Conservation (phyloP, 2,113 vertebrate genomes). For the Sorex araneus region DNA sequence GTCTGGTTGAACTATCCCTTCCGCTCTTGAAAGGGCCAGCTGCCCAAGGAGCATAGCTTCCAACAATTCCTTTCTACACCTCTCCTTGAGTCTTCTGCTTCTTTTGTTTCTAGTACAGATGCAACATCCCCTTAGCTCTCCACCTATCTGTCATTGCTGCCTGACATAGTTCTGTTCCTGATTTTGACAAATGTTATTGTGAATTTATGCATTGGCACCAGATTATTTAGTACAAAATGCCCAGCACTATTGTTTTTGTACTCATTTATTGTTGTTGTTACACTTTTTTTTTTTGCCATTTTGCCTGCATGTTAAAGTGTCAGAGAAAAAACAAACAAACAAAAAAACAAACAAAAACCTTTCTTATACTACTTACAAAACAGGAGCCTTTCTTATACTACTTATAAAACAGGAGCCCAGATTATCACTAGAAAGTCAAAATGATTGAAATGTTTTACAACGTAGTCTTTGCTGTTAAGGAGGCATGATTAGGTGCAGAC, state of each 20-base stretch:
- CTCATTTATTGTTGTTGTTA: not conserved
- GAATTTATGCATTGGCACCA: not conserved
- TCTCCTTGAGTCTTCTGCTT: not conserved
- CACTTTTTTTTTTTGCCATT: not conserved
- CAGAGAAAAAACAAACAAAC: not conserved
- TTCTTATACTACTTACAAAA: conserved; percentile 39
- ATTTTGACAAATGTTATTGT: not conserved
- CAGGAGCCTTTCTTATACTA: not conserved
- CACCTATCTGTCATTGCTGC: not conserved
- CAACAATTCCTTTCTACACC: not conserved
- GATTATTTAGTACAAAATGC: not conserved
- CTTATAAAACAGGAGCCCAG: not conserved
- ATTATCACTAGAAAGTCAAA: conserved; percentile 24
- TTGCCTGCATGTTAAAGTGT: not conserved
- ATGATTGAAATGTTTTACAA: not conserved
- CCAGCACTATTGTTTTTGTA: not conserved
- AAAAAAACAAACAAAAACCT: too few species aligned
- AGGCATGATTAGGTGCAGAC: not conserved
- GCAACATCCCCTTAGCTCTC: not conserved
- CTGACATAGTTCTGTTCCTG: not conserved
- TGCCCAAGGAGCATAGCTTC: not conserved
- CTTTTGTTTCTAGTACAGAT: not conserved
- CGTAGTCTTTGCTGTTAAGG: not conserved
- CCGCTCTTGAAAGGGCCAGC: not conserved
- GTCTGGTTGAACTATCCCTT: not conserved